A percentile compares a stretch with the other conserved stretches of the same genome.
Conservation (phyloP, 1,140 invertebrate species). For the Hesperophylax magnus region DNA sequence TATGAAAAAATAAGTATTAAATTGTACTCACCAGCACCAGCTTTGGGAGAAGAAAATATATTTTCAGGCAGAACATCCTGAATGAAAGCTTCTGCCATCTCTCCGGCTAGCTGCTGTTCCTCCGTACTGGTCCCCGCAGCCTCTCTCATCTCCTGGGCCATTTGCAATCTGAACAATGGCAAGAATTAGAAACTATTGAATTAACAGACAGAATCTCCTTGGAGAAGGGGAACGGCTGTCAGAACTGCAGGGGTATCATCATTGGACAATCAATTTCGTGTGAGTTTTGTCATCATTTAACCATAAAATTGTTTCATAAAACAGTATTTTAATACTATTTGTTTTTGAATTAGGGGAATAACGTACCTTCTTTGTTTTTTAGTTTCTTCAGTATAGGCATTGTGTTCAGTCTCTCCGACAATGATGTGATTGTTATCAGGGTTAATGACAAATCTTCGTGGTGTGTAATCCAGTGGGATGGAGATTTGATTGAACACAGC, state of each 20-base stretch:
- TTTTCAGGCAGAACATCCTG: conserved; percentile 95
- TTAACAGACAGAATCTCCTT: neutral
- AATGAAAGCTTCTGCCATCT: conserved; percentile 97
- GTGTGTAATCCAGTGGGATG: conserved; percentile 95
- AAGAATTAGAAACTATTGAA: neutral
- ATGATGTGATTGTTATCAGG: conserved; percentile 93
- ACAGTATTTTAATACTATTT: conserved; percentile 15
- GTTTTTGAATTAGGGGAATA: conserved; percentile 25
- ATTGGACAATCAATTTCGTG: conserved; percentile 59
- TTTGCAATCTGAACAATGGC: conserved; percentile 72
- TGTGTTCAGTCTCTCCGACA: conserved; percentile 98
- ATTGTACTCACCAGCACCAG: conserved; percentile 83
- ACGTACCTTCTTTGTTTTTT: conserved; percentile 87
- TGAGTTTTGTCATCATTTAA: conserved; percentile 64
- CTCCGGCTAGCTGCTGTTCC: conserved; percentile 93
- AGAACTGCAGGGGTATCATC: conserved; percentile 58
- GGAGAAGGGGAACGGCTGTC: conserved; percentile 38
- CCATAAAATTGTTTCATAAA: neutral
- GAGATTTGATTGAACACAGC: conserved; percentile 98
- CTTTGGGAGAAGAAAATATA: conserved; percentile 96
- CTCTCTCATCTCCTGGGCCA: conserved; percentile 96
- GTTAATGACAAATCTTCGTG: conserved; percentile 95
- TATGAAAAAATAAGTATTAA: conserved; percentile 62
- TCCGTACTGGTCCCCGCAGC: conserved; percentile 84
- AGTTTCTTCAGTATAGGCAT: conserved; percentile 97